These are phyloP conservation scores for Peromyscus californicus DNA, from an alignment of 2,113 vertebrate species.

Conservation along the genomic window DNA sequence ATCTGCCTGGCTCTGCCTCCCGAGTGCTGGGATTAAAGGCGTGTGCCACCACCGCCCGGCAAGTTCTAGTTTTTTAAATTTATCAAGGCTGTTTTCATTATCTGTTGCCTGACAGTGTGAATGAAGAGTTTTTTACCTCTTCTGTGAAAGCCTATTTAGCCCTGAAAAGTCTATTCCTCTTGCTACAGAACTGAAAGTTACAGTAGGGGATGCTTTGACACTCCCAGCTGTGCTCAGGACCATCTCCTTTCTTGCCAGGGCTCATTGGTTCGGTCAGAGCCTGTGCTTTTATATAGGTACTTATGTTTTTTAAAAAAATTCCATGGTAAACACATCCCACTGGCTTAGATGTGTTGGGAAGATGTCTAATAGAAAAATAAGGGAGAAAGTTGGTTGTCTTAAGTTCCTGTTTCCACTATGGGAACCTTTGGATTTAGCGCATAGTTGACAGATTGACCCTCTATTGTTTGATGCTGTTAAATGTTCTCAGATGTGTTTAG, in stretches of 20 bases:
- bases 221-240: not conserved
- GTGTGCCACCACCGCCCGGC: no score
- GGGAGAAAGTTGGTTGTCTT: constrained; percentile 5
- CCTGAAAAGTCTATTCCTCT: not conserved
- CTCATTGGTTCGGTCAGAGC: not conserved
- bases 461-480: not conserved
- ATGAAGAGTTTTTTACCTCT: not conserved
- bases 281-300: not conserved
- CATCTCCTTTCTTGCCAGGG: not conserved
- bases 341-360: constrained; percentile 24
- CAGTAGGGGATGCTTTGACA: not conserved
- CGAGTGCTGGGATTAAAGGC: no score
- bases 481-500: not conserved
- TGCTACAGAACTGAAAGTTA: not conserved
- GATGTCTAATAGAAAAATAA: constrained; percentile 7
- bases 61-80: constrained; percentile 27
- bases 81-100: not conserved
- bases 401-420: not conserved
- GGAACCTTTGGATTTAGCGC: not conserved
- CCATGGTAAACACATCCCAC: not conserved
- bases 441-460: not conserved
- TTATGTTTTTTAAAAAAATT: constrained; percentile 9
- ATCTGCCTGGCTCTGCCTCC: no score
- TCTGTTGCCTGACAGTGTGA: not conserved
- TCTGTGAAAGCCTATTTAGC: not conserved